Conservation (phyloP, 2,888 invertebrate genomes). For the Dynastes grantii region DNA sequence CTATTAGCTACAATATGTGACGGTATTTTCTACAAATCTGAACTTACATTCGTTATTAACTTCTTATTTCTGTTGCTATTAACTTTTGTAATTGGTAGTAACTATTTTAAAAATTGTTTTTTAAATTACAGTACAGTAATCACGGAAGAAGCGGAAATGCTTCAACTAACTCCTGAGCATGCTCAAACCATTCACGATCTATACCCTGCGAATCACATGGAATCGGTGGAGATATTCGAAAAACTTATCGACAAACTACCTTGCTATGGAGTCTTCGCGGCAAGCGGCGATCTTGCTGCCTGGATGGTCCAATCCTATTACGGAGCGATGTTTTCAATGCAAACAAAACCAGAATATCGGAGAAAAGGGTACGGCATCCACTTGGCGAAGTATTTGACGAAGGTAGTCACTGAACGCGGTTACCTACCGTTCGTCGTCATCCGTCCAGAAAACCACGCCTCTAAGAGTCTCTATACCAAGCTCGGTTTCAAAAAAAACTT, state of each 20-base stretch:
- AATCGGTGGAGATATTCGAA: constrained; percentile 87
- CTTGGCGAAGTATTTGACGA: constrained; percentile 76
- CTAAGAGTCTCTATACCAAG: constrained; percentile 86
- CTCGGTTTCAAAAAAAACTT: constrained; percentile 87
- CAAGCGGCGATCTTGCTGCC: constrained; percentile 82
- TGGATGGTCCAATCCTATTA: constrained; percentile 95
- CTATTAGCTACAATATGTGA: too few species aligned
- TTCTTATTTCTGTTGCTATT: too few species aligned
- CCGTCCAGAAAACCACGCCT: constrained; percentile 89
- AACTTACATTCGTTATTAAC: too few species aligned
- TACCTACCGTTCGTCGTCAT: constrained; percentile 91
- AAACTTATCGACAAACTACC: constrained; percentile 84
- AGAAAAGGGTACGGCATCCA: constrained; percentile 79
- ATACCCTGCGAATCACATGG: constrained; percentile 92
- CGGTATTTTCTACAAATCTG: too few species aligned
- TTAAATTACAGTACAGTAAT: not conserved
- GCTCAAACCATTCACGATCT: constrained; percentile 88
- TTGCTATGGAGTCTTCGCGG: constrained; percentile 85
- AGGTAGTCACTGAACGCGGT: constrained; percentile 70
- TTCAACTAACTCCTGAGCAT: constrained; percentile 83
- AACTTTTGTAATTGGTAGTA: too few species aligned
- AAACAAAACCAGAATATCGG: constrained; percentile 76
- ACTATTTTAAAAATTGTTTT: too few species aligned
- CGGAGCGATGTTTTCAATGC: constrained; percentile 94
- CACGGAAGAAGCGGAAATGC: constrained; percentile 76